Evolutionary conservation across 2,888 invertebrate genomes (phyloP).

Genomic region (Agrilus biguttatus): DNA sequence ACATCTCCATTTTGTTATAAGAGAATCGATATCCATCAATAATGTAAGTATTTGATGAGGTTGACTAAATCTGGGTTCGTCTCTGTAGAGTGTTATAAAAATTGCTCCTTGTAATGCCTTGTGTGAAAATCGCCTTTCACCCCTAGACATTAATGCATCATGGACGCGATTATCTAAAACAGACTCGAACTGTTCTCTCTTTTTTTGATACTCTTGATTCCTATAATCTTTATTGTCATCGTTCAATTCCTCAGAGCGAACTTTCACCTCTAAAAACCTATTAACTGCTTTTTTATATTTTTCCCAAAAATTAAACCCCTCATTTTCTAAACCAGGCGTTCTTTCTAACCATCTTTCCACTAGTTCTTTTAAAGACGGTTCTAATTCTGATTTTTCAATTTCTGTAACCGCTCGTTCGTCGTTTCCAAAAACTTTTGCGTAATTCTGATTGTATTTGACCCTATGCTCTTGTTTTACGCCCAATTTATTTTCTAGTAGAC

Average conservation of each 20-base stretch:
- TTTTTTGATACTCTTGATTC: conserved; percentile 60
- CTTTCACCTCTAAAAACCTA: conserved; percentile 52
- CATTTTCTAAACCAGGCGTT: conserved; percentile 77
- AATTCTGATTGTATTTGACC: conserved; percentile 87
- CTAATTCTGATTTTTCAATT: conserved; percentile 55
- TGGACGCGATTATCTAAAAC: conserved; percentile 79
- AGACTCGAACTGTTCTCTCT: conserved; percentile 73
- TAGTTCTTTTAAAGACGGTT: conserved; percentile 72
- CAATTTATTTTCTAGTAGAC: conserved; percentile 88
- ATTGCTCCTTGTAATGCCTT: conserved; percentile 91
- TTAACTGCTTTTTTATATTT: conserved; percentile 68
- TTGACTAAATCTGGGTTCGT: conserved; percentile 94
- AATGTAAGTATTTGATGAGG: conserved; percentile 90
- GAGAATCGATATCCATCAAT: conserved; percentile 95
- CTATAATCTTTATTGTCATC: conserved; percentile 19
- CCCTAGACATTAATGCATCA: conserved; percentile 67
- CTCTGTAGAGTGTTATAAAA: conserved; percentile 94
- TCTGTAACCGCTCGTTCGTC: conserved; percentile 43
- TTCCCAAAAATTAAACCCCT: conserved; percentile 88
- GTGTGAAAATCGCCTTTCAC: conserved; percentile 80
- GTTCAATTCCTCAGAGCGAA: too few relatives aligned
- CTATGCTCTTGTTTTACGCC: conserved; percentile 70
- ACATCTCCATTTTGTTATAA: conserved; percentile 99
- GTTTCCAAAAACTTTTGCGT: conserved; percentile 71
- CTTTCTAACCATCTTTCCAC: conserved; percentile 89